Evolutionary conservation across 2,797 vertebrate species (phyloP).

Genomic region (Zalophus californianus): DNA sequence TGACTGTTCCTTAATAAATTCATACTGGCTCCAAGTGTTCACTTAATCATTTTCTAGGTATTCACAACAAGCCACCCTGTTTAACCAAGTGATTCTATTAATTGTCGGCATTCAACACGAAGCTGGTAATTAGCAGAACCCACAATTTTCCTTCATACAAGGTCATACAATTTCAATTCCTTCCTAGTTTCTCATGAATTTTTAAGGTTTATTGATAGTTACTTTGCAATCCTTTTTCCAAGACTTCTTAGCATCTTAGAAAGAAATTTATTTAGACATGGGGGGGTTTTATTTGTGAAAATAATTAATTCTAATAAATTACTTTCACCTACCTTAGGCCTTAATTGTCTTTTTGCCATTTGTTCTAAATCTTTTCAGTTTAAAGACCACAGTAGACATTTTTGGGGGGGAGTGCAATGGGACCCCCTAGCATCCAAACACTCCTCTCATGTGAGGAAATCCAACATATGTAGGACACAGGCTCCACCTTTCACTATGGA

Average conservation of each 20-base stretch:
- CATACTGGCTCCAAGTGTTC: neutral
- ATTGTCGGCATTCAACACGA: neutral
- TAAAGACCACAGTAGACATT: neutral
- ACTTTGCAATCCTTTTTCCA: neutral
- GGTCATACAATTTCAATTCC: neutral
- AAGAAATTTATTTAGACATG: constrained; percentile 31
- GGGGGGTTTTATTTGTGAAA: constrained; percentile 38
- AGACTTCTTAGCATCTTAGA: constrained; percentile 41
- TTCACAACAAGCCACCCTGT: neutral
- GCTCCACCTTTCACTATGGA: neutral
- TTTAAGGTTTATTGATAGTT: constrained; percentile 28
- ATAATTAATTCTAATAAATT: neutral
- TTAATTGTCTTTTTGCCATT: constrained; percentile 34
- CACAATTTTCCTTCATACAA: neutral
- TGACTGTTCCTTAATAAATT: constrained; percentile 7
- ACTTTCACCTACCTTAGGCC: neutral
- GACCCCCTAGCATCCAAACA: neutral
- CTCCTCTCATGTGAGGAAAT: neutral
- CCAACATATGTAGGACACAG: neutral
- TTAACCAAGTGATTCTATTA: constrained; percentile 9
- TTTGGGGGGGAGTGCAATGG: neutral
- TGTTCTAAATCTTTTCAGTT: neutral
- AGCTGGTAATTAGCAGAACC: neutral
- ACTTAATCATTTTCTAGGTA: constrained; percentile 24
- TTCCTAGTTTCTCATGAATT: neutral